phyloP scores from a whole-genome alignment of 2,888 invertebrate species.

The Limnephilus rhombicus region DNA sequence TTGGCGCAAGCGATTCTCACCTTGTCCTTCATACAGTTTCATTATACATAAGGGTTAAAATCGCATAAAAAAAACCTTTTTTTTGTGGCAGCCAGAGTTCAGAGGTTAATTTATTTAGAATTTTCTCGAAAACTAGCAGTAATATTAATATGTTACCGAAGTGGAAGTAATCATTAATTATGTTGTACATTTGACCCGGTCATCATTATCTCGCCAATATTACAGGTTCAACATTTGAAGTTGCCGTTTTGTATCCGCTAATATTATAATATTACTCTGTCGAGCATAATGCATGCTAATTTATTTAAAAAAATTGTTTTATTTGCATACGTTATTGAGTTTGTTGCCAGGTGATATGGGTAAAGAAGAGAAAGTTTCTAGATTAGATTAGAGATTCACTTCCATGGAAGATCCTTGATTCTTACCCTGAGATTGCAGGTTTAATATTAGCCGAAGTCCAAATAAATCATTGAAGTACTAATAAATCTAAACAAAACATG shows the following conservation, averaged over 20 bases:
- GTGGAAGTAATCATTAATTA: neutral
- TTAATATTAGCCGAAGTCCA: too few species aligned
- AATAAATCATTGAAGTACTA: too few species aligned
- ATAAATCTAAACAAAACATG: too few species aligned
- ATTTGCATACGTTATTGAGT: neutral
- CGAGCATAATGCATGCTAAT: constrained; percentile 21
- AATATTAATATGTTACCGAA: neutral
- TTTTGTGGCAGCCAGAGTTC: too few species aligned
- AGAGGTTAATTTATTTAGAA: neutral
- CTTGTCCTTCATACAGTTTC: too few species aligned
- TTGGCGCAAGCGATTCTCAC: too few species aligned
- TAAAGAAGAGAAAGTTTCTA: neutral
- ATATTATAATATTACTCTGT: neutral
- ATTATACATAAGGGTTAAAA: too few species aligned
- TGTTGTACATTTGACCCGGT: neutral
- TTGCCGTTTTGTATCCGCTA: neutral
- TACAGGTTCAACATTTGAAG: constrained; percentile 30
- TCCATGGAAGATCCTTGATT: neutral
- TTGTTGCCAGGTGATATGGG: constrained; percentile 18
- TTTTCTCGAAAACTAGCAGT: neutral
- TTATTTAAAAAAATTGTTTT: constrained; percentile 11
- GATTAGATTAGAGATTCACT: neutral
- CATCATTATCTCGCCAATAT: neutral
- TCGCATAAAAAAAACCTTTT: too few species aligned
- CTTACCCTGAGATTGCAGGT: too few species aligned